Evolutionary conservation across 2,113 vertebrate genomes (phyloP), one percentile per base, ranked within the genome.

Genomic region (Strigops habroptila): DNA sequence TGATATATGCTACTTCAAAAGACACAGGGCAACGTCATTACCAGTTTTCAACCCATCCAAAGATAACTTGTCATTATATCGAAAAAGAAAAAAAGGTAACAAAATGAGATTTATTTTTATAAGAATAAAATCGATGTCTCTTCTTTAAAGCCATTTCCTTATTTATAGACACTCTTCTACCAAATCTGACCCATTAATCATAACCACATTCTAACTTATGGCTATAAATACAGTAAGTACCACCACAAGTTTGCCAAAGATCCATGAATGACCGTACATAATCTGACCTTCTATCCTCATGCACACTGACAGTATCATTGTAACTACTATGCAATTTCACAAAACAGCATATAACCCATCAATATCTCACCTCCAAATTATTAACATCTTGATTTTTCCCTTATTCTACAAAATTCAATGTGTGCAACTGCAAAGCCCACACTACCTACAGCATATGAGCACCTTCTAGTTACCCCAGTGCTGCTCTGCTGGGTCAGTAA

Each of bases 141-240:
- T 74, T 76, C 79, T 95, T 83, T 51, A 60, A 88, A 96, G 48
- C 69, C 76, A 94, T 88, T 86, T 97, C 90, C 86, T 92, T 96
- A 48, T 78, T 86, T 91, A 44, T 25, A 82, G 22, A 52, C 37
- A 53, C 48, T 88, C 49, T 31, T 35, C 14, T 81, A 88, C 74
- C 83, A 87, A 92, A 68, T 39, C 49, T 83, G 82, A 55, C 8
- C 57, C 91, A 95, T 90, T 78, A 76, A 81, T 76, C 82, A 79
- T 19, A 85, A 76, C 65, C 73, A 35, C 48, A 69, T 73, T 17
- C 62, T 73, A 85, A 65, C 62, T 71, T 84, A 70, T 39, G 57
- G 62, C 95, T 90, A 68, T 64, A 90, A 77, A 75, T 79, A 84
- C 69, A 46, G 7, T 10, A 33, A 89, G 62, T 22, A 43, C n/a